Evolutionary conservation across 2,797 vertebrate genomes (phyloP).

Genomic region (Typhlichthys subterraneus): DNA sequence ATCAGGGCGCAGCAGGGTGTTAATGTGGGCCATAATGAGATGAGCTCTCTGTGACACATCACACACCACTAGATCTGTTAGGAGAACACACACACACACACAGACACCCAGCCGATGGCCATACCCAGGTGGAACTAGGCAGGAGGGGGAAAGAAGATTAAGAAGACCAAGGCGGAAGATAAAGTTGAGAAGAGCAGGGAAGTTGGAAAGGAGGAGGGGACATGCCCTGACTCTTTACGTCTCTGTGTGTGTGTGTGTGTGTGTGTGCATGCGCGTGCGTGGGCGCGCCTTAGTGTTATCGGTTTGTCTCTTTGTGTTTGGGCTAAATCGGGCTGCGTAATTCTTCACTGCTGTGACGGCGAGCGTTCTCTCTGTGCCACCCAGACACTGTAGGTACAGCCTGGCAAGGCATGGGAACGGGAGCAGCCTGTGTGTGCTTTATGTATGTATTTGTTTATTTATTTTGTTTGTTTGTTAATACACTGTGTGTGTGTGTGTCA

Average conservation of each 20-base stretch:
- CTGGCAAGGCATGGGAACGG: slow-evolving; percentile 49
- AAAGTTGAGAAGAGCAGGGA: not conserved
- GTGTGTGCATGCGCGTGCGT: slow-evolving; percentile 8
- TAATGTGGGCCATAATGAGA: slow-evolving; percentile 80
- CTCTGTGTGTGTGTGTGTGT: slow-evolving; percentile 2
- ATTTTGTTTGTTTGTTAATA: slow-evolving; percentile 19
- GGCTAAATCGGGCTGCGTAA: slow-evolving; percentile 70
- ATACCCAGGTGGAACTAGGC: not conserved
- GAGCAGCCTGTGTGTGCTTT: slow-evolving; percentile 52
- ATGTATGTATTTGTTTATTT: slow-evolving; percentile 51
- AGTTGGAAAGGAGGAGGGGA: slow-evolving; percentile 15
- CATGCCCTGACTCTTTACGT: slow-evolving; percentile 27
- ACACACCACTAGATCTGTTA: slow-evolving; percentile 49
- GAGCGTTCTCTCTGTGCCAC: slow-evolving; percentile 69
- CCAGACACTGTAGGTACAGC: slow-evolving; percentile 67
- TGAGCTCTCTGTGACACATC: slow-evolving; percentile 64
- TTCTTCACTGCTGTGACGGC: slow-evolving; percentile 64
- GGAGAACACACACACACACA: slow-evolving; percentile 5
- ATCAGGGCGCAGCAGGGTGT: slow-evolving; percentile 76
- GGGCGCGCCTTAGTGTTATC: slow-evolving; percentile 30
- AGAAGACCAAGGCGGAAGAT: not conserved
- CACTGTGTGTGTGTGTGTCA: slow-evolving; percentile 24
- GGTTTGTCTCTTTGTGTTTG: slow-evolving; percentile 61
- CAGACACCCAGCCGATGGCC: slow-evolving; percentile 2
- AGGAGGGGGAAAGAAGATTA: not conserved